Percentiles rank a stretch among this genome's conserved stretches.
Conservation (phyloP, 92 coral and sea anemone genomes). For the Epizoanthus rinbou region DNA sequence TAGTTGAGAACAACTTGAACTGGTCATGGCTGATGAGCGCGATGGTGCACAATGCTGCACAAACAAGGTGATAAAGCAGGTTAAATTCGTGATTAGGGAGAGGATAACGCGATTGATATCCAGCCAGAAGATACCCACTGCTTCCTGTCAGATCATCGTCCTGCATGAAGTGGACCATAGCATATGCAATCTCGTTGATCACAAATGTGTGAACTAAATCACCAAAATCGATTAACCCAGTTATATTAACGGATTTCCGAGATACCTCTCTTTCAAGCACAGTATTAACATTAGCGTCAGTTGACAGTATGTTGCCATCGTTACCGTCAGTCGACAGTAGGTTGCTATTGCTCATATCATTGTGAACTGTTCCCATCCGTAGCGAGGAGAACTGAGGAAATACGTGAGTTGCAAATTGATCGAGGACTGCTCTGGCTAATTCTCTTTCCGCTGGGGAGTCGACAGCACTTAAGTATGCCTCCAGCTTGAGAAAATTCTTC, state of each 20-base stretch:
- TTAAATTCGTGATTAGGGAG: slow-evolving; percentile 62
- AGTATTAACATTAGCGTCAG: not conserved
- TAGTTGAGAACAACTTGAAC: slow-evolving; percentile 27
- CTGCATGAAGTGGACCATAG: slow-evolving; percentile 53
- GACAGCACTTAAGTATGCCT: slow-evolving; percentile 43
- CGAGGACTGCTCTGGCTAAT: slow-evolving; percentile 53
- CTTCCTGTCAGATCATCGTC: slow-evolving; percentile 51
- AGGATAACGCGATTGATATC: slow-evolving; percentile 77
- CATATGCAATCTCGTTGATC: slow-evolving; percentile 58
- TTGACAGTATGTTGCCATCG: slow-evolving; percentile 1
- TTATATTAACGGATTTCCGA: slow-evolving; percentile 22
- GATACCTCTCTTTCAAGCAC: not conserved
- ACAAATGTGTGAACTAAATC: slow-evolving; percentile 61
- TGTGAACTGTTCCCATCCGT: slow-evolving; percentile 65
- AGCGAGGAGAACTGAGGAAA: slow-evolving; percentile 47
- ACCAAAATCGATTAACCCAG: slow-evolving; percentile 75
- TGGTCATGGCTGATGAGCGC: slow-evolving; percentile 47
- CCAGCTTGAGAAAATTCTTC: slow-evolving; percentile 58
- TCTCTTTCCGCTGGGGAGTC: slow-evolving; percentile 33
- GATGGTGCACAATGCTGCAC: slow-evolving; percentile 64
- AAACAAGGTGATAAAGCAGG: slow-evolving; percentile 56
- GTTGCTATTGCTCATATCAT: slow-evolving; percentile 51
- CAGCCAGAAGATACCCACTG: slow-evolving; percentile 74
- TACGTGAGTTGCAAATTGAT: slow-evolving; percentile 44
- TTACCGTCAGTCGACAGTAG: slow-evolving; percentile 6